Base-by-base conservation (phyloP, 2,888 invertebrate species). In the Ornithoptera priamus region DNA sequence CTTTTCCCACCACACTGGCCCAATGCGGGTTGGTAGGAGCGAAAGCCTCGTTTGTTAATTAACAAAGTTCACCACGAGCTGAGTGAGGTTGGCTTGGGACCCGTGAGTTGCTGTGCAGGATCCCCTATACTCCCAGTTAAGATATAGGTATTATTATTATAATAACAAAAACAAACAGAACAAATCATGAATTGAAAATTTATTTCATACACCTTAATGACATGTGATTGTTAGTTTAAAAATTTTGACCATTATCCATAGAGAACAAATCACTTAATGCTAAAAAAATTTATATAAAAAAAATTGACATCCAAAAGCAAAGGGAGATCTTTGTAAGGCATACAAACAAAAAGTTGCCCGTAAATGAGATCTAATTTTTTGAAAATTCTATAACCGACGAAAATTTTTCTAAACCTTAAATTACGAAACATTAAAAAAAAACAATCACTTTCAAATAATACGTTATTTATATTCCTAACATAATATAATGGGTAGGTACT, bases 321-420 rank as follows among this genome's bases (percentile, higher is more conserved):
- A 82, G 83, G 81, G 92, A 92, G 91, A 92, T 92, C 91, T 81
- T 85, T 83, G 77, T 73, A 75, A 87, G 89, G 86, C 88, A 84
- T 78, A 74, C 75, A 72, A 77, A 79, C 76, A 79, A 78, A 74
- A 76, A 73, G 75, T 73, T 80, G 85, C 88, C 88, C 80, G 78
- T 81, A 80, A 84, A 88, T 91, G 92, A 92, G 92, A 91, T 91
- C 90, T 86, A 84, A 83, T 85, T 87, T 87, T 90, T 53, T 87
- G 85, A 86, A 85, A 86, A 82, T 83, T 83, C 81, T 76, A 85
- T 84, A 78, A 85, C 83, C 80, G 76, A 83, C 80, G 78, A 79
- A 71, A 77, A 78, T 84, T 86, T 86, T 85, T 85, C 87, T 87
- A 86, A 85, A 81, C 74, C 82, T 83, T 83, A 83, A 71, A 81